Base-by-base conservation (phyloP, 2,888 invertebrate species). In the Palloptera scutellata region DNA sequence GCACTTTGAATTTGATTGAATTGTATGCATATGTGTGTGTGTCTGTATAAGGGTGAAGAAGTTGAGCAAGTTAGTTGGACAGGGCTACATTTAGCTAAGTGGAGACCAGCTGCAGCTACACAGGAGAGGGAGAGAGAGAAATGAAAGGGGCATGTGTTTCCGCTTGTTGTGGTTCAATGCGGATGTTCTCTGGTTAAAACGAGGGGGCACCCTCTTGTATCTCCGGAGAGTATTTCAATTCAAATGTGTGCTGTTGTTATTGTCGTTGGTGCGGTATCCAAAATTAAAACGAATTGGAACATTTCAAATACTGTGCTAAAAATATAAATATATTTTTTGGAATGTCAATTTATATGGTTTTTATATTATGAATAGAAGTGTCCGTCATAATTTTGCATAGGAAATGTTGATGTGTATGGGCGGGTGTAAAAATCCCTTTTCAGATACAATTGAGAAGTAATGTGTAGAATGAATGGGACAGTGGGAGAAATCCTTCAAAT, bases 111-210 rank as follows among this genome's bases (percentile, higher is more conserved):
- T 30, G 30, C 6, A 30, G 30, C 6, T 4, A 30, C 30, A 2
- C 30, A 30, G 6, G 6, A 30, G 30, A 30, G 30, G 6, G 30
- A 30, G 30, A 30, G 30, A 30, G 6, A 30, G 30, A 30, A 6
- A 30, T 30, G 30, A 30, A 30, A 30, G 30, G 6, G 30, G 30
- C 30, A 6, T 30, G 30, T 30, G 30, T 67, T 75, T 75, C 74
- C 74, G 72, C 72, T 70, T 74, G 62, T 73, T 73, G 75, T 67
- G 76, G 75, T 71, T 68, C 67, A 73, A 70, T 71, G 70, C 72
- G 74, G 75, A 72, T 66, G 72, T 70, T 64, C 64, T 61, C 64
- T 68, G 58, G 61, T 19, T 6, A 17, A 12, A 54, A 13, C 12
- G 15, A 5, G 48, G 12, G 41, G 1, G 51, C 12, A 5, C 15